Evolutionary conservation across 2,888 invertebrate genomes (phyloP).

Genomic region (Xiphydria camelus): DNA sequence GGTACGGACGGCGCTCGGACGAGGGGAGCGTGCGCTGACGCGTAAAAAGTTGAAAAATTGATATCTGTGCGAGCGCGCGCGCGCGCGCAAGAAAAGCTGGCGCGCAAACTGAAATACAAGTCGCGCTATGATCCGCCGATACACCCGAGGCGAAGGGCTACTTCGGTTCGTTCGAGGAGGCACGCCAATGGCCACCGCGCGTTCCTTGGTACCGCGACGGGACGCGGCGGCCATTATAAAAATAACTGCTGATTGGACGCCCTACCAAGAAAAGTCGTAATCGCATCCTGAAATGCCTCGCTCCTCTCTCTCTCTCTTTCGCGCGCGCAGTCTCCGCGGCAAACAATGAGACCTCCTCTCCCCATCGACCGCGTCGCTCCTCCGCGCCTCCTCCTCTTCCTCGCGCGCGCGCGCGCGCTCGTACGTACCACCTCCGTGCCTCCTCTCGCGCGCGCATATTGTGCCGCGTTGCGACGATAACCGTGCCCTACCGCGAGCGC

Average conservation of each 20-base stretch:
- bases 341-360: slow-evolving; percentile 31
- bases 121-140: no score
- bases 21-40: no score
- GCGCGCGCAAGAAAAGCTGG: no score
- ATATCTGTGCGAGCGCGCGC: no score
- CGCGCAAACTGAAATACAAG: no score
- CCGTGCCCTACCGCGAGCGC: slow-evolving; percentile 14
- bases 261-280: slow-evolving; percentile 58
- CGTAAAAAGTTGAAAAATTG: no score
- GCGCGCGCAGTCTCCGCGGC: slow-evolving; percentile 17
- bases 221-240: slow-evolving; percentile 54
- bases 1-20: no score
- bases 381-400: slow-evolving; percentile 7
- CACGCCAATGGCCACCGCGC: slow-evolving; percentile 40
- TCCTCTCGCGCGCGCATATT: slow-evolving; percentile 7
- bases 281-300: slow-evolving; percentile 52
- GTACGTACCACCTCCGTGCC: slow-evolving; percentile 4
- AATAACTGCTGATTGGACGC: slow-evolving; percentile 58
- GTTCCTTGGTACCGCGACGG: slow-evolving; percentile 24
- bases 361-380: neutral
- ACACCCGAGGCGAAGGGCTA: slow-evolving; percentile 34
- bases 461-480: slow-evolving; percentile 1
- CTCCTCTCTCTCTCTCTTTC: slow-evolving; percentile 16
- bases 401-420: neutral
- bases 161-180: slow-evolving; percentile 37